phyloP scores from a whole-genome alignment of 1,140 invertebrate species.

The Bombus vancouverensis region DNA sequence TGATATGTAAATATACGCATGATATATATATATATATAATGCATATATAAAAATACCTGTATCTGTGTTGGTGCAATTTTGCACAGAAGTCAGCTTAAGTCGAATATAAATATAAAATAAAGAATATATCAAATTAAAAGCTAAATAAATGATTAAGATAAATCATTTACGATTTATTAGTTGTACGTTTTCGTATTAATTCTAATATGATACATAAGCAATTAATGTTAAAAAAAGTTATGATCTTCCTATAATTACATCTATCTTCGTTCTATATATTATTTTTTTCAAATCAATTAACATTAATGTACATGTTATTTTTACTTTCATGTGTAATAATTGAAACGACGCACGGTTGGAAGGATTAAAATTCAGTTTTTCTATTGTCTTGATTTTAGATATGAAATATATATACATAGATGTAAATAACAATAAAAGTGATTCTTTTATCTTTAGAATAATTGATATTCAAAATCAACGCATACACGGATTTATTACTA shows the following conservation, averaged over 20 bases:
- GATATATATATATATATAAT: neutral
- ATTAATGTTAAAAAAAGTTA: conserved; percentile 4
- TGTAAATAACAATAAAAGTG: neutral
- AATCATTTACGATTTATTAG: conserved; percentile 25
- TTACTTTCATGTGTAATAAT: neutral
- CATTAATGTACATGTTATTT: neutral
- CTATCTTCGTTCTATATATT: neutral
- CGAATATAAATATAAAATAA: conserved; percentile 42
- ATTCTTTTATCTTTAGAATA: neutral
- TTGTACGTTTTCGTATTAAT: conserved; percentile 10
- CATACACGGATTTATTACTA: conserved; percentile 23
- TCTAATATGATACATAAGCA: neutral
- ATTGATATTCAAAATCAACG: conserved; percentile 4
- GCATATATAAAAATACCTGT: conserved; percentile 5
- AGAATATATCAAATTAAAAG: conserved; percentile 41
- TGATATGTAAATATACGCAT: conserved; percentile 1
- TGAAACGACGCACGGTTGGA: neutral
- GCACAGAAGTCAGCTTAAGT: conserved; percentile 51
- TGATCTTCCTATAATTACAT: neutral
- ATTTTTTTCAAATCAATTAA: neutral
- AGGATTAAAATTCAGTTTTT: neutral
- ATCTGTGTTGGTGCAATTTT: conserved; percentile 32
- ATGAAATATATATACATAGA: neutral
- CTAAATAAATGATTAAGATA: conserved; percentile 6
- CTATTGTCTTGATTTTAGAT: neutral